A percentile compares a stretch with the other conserved stretches of the same genome.
Conservation (phyloP, 2,888 invertebrate species). For the Erpobdella octoculata region DNA sequence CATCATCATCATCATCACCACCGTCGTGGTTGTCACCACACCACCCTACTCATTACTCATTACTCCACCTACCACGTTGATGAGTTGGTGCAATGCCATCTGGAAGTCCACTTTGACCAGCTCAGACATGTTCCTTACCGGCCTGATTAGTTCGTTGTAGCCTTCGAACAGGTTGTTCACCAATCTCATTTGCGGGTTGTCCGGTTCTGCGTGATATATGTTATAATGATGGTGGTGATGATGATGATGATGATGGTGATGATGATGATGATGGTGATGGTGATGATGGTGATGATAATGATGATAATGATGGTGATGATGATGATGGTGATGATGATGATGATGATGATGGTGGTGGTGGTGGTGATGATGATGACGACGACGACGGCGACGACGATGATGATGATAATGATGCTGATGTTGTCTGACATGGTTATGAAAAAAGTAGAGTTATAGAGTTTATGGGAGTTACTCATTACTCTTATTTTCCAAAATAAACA, state of each 20-base stretch:
- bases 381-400: background rate
- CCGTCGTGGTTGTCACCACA: background rate
- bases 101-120: constrained; percentile 92
- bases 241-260: background rate
- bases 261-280: background rate
- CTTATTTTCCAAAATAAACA: too few relatives aligned
- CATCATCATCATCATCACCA: too few relatives aligned
- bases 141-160: constrained; percentile 94
- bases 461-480: too few relatives aligned
- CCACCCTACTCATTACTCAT: background rate
- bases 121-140: constrained; percentile 93
- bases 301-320: background rate
- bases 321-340: constrained; percentile 15
- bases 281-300: background rate
- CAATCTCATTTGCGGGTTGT: constrained; percentile 49
- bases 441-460: too few relatives aligned
- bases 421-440: background rate
- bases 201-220: background rate
- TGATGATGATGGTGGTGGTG: constrained; percentile 5
- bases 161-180: constrained; percentile 86
- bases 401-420: background rate
- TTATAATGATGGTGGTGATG: background rate
- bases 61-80: constrained; percentile 82
- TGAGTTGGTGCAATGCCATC: constrained; percentile 90
- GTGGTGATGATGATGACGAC: background rate